Evolutionary conservation across 2,113 vertebrate genomes (phyloP).

Genomic region (Bubo bubo): DNA sequence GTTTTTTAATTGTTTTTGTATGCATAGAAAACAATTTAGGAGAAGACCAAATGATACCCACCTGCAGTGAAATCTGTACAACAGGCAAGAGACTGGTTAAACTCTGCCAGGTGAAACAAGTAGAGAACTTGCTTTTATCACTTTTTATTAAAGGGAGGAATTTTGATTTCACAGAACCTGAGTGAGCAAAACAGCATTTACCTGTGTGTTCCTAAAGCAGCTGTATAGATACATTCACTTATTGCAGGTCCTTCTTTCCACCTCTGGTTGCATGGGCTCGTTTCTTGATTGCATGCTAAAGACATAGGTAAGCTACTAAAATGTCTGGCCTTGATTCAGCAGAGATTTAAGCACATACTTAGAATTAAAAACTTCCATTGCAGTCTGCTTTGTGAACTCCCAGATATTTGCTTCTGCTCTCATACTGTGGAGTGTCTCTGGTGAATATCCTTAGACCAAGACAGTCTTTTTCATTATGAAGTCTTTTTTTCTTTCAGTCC

Average conservation of each 20-base stretch:
- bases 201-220: not conserved
- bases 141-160: not conserved
- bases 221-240: not conserved
- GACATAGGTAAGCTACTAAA: not conserved
- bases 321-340: not conserved
- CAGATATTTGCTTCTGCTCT: slow-evolving; percentile 27
- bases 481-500: not conserved
- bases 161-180: not conserved
- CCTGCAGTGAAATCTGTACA: not conserved
- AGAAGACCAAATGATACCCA: not conserved
- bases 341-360: slow-evolving; percentile 17
- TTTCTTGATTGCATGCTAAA: not conserved
- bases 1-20: not conserved
- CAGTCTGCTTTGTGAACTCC: not conserved
- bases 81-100: not conserved
- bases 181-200: not conserved
- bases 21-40: not conserved
- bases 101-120: not conserved
- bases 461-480: not conserved
- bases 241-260: not conserved
- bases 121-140: not conserved
- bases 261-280: not conserved
- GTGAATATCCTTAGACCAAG: not conserved
- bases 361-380: slow-evolving; percentile 39
- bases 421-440: not conserved